Evolutionary conservation across 2,113 vertebrate species (phyloP), one percentile per base, ranked within the genome.

Genomic region (Podocnemis expansa): DNA sequence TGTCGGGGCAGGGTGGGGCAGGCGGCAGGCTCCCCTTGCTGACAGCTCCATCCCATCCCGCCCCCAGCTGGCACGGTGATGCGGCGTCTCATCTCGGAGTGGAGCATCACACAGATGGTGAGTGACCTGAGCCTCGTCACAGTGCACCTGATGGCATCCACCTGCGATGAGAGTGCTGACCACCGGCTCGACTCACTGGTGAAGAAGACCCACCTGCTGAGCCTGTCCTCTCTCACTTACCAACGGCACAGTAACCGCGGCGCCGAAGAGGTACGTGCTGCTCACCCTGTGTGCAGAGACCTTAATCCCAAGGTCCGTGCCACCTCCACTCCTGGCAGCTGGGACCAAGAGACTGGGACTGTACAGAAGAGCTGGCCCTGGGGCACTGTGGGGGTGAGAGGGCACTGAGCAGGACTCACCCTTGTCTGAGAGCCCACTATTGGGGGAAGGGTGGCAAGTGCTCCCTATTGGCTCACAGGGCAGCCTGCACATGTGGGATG

Each of bases 101-200:
- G 99, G 99, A 99, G 99, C 89, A 98, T 99, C 95, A 99, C 99
- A 0, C 99, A 99, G 98, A 99, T 99, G 99, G 99, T 99, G 80
- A 99, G 99, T 10, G 99, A 99, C 93, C 97, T 99, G 45, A 99
- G 98, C 84, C 98, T 99, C 91, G 99, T 99, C 96, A 99, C 99
- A 0, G 99, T 99, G 83, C 99, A 99, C 97, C 98, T 99, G 83
- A 99, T 99, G 99, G 99, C 99, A 51, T 99, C 99, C 52, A 99
- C 99, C 41, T 98, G 98, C 22, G 99, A 99, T 0, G 99, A 99
- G 97, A 99, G 98, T 0, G 98, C 98, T 0, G 99, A 99, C 97
- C 99, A 99, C 97, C 99, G 99, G 96, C 98, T 99, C 1, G 99
- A 99, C 85, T 98, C 98, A 34, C 98, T 99, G 96, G 98, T 99